Conservation (phyloP, 2,113 vertebrate species). For the Tor tambroides region DNA sequence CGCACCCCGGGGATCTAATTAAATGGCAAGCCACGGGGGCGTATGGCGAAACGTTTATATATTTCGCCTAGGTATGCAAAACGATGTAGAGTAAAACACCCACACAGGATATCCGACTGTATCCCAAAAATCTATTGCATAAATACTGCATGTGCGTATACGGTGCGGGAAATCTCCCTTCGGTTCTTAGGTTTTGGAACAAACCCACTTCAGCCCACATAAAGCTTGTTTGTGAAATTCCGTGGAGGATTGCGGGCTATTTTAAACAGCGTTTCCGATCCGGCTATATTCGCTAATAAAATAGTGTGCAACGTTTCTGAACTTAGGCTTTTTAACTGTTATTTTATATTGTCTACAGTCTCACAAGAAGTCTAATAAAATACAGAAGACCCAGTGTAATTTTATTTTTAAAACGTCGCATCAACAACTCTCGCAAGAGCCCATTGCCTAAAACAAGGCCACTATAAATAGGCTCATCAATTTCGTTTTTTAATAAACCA, state of each 20-base stretch:
- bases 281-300: neutral
- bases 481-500: neutral
- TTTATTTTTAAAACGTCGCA: no score
- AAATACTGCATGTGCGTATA: neutral
- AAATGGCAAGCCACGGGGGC: slow-evolving; percentile 12
- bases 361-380: neutral
- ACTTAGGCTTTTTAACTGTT: neutral
- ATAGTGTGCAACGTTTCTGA: no score
- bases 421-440: neutral
- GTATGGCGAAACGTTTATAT: slow-evolving; percentile 8
- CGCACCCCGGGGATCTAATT: slow-evolving; percentile 53
- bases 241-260: neutral
- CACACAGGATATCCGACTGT: slow-evolving; percentile 36
- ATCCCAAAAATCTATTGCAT: slow-evolving; percentile 44
- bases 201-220: neutral
- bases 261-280: neutral
- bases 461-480: neutral
- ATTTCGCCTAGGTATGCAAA: slow-evolving; percentile 34
- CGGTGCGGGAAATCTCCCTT: slow-evolving; percentile 5
- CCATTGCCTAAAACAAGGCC: neutral
- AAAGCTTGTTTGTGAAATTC: slow-evolving; percentile 9
- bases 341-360: neutral
- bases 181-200: neutral
- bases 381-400: neutral
- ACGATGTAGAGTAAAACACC: slow-evolving; percentile 35